Evolutionary conservation across 2,888 invertebrate species (phyloP).

Genomic region (Lobophora halterata): DNA sequence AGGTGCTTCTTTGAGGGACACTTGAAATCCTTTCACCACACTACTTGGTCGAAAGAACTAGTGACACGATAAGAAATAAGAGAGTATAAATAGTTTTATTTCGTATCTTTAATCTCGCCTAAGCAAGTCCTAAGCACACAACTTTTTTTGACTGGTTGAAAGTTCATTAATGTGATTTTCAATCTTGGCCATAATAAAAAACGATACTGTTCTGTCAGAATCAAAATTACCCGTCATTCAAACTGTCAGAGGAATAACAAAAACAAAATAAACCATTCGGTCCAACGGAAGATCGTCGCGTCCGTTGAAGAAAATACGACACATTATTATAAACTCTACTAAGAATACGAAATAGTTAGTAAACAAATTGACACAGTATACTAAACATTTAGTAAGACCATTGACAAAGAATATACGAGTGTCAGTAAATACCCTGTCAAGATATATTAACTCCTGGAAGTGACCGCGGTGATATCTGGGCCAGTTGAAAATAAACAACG

Average conservation of each 20-base stretch:
- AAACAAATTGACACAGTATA: constrained; percentile 6
- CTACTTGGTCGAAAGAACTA: too few species aligned
- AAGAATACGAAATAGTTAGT: constrained; percentile 13
- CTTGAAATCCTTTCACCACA: too few species aligned
- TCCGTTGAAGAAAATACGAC: constrained; percentile 29
- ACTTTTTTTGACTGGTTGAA: too few species aligned
- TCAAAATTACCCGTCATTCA: constrained; percentile 33
- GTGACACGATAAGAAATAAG: too few species aligned
- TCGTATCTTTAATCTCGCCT: too few species aligned
- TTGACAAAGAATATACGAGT: too few species aligned
- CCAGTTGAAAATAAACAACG: constrained; percentile 70
- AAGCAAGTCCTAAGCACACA: too few species aligned
- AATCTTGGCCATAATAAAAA: too few species aligned
- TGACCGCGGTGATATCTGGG: constrained; percentile 55
- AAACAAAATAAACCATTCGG: constrained; percentile 26
- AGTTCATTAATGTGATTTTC: too few species aligned
- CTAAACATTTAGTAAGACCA: constrained; percentile 4
- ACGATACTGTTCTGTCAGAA: constrained; percentile 26
- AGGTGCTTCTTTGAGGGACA: too few species aligned
- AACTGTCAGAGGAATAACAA: constrained; percentile 27
- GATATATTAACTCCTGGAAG: constrained; percentile 28
- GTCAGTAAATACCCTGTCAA: too few species aligned
- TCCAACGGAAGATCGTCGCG: constrained; percentile 28
- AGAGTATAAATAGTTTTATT: too few species aligned
- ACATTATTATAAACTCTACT: constrained; percentile 25